Evolutionary conservation across 2,888 invertebrate genomes (phyloP).

Genomic region (Limnephilus rhombicus): DNA sequence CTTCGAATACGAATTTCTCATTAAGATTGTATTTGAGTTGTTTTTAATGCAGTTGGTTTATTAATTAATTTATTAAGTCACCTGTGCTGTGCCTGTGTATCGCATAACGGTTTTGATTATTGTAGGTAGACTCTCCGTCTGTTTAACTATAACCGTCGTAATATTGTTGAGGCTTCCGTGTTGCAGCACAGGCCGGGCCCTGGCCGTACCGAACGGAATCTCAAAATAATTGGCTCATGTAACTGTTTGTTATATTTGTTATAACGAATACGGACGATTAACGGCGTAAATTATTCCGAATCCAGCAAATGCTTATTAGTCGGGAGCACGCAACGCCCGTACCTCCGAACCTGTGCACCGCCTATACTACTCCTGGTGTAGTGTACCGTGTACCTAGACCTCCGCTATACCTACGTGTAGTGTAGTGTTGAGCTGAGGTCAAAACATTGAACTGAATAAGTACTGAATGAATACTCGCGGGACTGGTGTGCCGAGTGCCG

Average conservation of each 20-base stretch:
- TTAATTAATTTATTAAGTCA: not conserved
- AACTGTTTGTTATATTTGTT: constrained; percentile 55
- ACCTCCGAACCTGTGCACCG: constrained; percentile 33
- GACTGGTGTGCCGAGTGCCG: not conserved
- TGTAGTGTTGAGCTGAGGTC: not conserved
- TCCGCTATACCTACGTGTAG: too few relatives aligned
- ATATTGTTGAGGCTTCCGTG: constrained; percentile 23
- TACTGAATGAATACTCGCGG: not conserved
- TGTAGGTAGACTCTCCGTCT: not conserved
- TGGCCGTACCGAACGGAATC: constrained; percentile 15
- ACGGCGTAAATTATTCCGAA: constrained; percentile 65
- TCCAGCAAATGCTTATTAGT: constrained; percentile 59
- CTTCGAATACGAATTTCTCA: not conserved
- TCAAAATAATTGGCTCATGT: constrained; percentile 49
- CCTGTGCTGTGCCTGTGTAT: not conserved
- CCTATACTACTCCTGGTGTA: not conserved
- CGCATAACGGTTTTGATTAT: not conserved
- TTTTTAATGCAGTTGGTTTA: not conserved
- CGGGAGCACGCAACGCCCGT: constrained; percentile 62
- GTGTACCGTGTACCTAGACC: not conserved
- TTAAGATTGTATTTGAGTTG: not conserved
- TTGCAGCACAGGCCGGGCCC: constrained; percentile 12
- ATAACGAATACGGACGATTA: constrained; percentile 62
- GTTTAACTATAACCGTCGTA: not conserved
- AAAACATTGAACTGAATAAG: not conserved